phyloP scores from a whole-genome alignment of 2,113 vertebrate genomes.

The Tauraco erythrolophus region DNA sequence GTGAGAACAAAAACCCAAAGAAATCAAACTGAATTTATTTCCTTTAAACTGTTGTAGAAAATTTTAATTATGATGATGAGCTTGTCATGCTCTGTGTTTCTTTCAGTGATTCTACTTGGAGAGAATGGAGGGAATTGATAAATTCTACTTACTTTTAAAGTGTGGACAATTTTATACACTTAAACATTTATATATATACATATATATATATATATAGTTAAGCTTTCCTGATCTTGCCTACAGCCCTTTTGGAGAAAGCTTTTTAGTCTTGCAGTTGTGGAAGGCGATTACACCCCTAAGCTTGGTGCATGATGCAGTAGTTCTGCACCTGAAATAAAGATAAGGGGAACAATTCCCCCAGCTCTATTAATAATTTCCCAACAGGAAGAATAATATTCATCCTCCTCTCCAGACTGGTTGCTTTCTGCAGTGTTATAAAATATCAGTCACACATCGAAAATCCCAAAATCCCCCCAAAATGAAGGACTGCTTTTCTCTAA shows the following conservation, averaged over 20 bases:
- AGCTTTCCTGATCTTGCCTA: background rate
- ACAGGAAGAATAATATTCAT: conserved; percentile 13
- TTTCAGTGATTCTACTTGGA: background rate
- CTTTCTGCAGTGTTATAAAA: background rate
- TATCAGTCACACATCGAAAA: background rate
- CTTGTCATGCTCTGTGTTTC: background rate
- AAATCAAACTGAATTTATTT: conserved; percentile 48
- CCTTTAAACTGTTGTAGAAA: conserved; percentile 24
- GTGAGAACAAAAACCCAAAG: conserved; percentile 39
- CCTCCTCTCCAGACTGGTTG: background rate
- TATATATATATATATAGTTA: background rate
- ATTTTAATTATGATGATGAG: conserved; percentile 4
- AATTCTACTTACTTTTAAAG: background rate
- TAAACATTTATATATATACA: background rate
- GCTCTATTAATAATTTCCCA: conserved; percentile 5
- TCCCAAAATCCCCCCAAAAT: background rate
- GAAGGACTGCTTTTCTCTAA: background rate
- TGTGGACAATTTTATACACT: background rate
- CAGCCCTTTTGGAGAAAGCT: background rate
- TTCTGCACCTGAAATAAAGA: conserved; percentile 42
- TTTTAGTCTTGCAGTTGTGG: background rate
- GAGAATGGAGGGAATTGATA: background rate
- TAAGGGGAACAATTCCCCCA: background rate
- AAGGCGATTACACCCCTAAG: background rate
- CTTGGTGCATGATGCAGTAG: background rate